A percentile compares a stretch with the other conserved stretches of the same genome.
Evolutionary conservation across 1,140 invertebrate genomes (phyloP).

Genomic region (Proctacanthus coquilletti): DNA sequence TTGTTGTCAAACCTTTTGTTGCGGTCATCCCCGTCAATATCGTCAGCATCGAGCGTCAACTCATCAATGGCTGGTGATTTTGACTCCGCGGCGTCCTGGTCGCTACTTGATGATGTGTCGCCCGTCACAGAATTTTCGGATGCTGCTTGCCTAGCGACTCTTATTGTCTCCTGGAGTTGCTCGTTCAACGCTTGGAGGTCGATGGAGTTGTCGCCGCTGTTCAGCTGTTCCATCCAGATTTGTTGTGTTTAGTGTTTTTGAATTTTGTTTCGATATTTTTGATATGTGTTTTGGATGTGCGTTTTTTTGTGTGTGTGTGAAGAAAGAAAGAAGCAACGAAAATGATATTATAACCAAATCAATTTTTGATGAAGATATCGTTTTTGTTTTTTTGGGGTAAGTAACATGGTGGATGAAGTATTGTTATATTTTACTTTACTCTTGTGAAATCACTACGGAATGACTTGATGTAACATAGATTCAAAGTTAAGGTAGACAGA

Average conservation of each 20-base stretch:
- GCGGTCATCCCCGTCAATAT: conserved; percentile 53
- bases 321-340: too few relatives aligned
- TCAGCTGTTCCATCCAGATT: conserved; percentile 11
- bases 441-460: too few relatives aligned
- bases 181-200: conserved; percentile 27
- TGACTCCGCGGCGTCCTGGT: conserved; percentile 29
- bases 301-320: conserved; percentile 1
- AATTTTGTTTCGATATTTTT: not conserved
- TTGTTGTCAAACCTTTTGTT: conserved; percentile 44
- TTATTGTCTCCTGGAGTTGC: conserved; percentile 28
- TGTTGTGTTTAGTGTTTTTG: conserved; percentile 4
- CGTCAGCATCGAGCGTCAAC: conserved; percentile 40
- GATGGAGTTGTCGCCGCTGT: conserved; percentile 25
- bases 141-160: conserved; percentile 26
- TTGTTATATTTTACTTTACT: too few relatives aligned
- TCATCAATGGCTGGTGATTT: conserved; percentile 39
- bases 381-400: too few relatives aligned
- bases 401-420: too few relatives aligned
- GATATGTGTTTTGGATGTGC: conserved; percentile 1
- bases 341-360: too few relatives aligned
- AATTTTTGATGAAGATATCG: too few relatives aligned
- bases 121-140: conserved; percentile 21
- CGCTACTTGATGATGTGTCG: conserved; percentile 17
- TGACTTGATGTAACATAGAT: too few relatives aligned
- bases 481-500: too few relatives aligned